These are phyloP conservation scores for Smutsia gigantea DNA, from an alignment of 2,797 vertebrate species.

Conservation along the genomic window DNA sequence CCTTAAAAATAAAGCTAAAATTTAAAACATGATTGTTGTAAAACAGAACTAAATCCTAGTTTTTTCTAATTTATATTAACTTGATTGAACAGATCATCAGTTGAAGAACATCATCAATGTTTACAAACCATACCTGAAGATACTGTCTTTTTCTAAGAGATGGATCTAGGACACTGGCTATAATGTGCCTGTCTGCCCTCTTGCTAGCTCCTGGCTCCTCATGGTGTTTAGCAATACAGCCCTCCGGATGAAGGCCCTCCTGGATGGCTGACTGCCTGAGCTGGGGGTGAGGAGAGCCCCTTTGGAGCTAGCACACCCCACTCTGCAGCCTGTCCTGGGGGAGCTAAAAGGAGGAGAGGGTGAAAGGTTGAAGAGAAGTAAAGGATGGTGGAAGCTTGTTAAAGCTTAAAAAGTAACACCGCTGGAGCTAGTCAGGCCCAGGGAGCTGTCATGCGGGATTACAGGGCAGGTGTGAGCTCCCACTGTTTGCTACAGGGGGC, in stretches of 20 bases:
- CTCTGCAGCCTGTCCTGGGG: not conserved
- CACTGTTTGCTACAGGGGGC: not conserved
- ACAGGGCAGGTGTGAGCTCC: not conserved
- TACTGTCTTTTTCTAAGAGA: not conserved
- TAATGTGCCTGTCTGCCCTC: not conserved
- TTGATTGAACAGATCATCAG: not conserved
- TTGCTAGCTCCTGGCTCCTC: not conserved
- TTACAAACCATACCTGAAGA: not conserved
- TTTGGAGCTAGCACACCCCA: not conserved
- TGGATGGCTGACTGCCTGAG: not conserved
- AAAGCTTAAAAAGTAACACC: not conserved
- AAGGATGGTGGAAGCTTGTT: not conserved
- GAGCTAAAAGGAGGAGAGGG: not conserved
- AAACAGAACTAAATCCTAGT: not conserved
- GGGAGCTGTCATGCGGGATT: not conserved
- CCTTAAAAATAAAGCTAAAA: not conserved
- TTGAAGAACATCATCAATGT: not conserved
- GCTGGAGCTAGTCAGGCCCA: not conserved
- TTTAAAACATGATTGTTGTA: not conserved
- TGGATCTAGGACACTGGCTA: not conserved
- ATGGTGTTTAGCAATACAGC: not conserved
- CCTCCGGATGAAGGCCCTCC: not conserved
- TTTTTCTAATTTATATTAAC: not conserved
- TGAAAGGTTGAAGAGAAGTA: not conserved
- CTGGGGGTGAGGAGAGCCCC: not conserved